A percentile compares a stretch with the other conserved stretches of the same genome.
Conservation (phyloP, 2,888 invertebrate genomes). For the Plutella xylostella region DNA sequence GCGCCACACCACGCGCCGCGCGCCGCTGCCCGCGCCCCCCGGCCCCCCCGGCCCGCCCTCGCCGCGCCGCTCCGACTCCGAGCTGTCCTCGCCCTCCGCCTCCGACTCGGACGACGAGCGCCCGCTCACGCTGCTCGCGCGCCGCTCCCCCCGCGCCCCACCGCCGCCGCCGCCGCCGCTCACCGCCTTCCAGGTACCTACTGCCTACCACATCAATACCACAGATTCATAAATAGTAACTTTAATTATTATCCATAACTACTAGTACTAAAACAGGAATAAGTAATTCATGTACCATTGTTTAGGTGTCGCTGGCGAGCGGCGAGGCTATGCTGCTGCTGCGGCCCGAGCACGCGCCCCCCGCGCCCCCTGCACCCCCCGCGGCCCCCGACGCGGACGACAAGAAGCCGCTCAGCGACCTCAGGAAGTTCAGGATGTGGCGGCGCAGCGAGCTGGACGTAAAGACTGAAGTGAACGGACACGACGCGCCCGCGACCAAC, state of each 20-base stretch:
- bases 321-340: conserved; percentile 48
- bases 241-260: no score
- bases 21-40: conserved; percentile 65
- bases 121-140: conserved; percentile 33
- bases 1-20: neutral
- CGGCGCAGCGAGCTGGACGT: no score
- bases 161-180: conserved; percentile 21
- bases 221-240: no score
- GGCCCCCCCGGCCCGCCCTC: conserved; percentile 47
- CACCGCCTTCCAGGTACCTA: conserved; percentile 26
- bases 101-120: conserved; percentile 42
- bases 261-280: no score
- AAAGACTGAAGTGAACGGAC: no score
- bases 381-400: conserved; percentile 12
- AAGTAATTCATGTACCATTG: no score
- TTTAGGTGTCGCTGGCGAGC: conserved; percentile 35
- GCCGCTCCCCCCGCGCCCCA: conserved; percentile 21
- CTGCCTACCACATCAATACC: neutral
- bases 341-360: conserved; percentile 41
- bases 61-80: conserved; percentile 17
- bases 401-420: conserved; percentile 5
- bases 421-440: conserved; percentile 8
- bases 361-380: conserved; percentile 19
- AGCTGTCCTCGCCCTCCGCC: conserved; percentile 26
- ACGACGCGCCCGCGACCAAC: no score